These are phyloP conservation scores for Apeira syringaria DNA, from an alignment of 2,888 invertebrate genomes.

Conservation along the genomic window DNA sequence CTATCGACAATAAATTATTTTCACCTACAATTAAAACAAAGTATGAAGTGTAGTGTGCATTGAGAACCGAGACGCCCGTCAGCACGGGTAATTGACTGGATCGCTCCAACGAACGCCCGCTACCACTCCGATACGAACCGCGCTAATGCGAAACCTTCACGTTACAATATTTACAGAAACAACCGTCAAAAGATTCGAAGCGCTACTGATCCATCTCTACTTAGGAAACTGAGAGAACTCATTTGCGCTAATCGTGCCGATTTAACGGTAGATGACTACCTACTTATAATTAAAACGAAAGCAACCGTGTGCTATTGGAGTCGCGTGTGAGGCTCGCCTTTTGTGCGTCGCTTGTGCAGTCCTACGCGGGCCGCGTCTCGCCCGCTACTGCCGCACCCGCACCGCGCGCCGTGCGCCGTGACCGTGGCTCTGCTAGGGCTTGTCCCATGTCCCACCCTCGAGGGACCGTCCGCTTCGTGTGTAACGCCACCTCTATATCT, in stretches of 20 bases:
- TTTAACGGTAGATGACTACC: constrained; percentile 66
- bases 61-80: constrained; percentile 56
- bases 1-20: constrained; percentile 82
- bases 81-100: constrained; percentile 80
- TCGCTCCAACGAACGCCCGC: constrained; percentile 53
- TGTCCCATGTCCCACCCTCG: no score
- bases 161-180: constrained; percentile 80
- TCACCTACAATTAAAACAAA: constrained; percentile 77
- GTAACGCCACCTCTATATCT: background rate
- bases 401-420: background rate
- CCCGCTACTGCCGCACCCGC: constrained; percentile 12
- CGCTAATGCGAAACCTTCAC: constrained; percentile 70
- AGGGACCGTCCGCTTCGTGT: background rate
- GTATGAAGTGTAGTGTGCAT: constrained; percentile 73
- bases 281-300: constrained; percentile 79
- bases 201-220: constrained; percentile 79
- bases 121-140: constrained; percentile 59
- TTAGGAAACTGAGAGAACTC: constrained; percentile 75
- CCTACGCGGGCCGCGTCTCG: constrained; percentile 20
- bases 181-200: constrained; percentile 56
- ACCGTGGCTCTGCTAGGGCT: background rate
- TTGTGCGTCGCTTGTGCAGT: constrained; percentile 68
- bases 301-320: constrained; percentile 73
- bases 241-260: constrained; percentile 69
- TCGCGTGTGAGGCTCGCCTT: constrained; percentile 65